Base-by-base conservation (phyloP, 2,113 vertebrate genomes). In the Agelaius phoeniceus region DNA sequence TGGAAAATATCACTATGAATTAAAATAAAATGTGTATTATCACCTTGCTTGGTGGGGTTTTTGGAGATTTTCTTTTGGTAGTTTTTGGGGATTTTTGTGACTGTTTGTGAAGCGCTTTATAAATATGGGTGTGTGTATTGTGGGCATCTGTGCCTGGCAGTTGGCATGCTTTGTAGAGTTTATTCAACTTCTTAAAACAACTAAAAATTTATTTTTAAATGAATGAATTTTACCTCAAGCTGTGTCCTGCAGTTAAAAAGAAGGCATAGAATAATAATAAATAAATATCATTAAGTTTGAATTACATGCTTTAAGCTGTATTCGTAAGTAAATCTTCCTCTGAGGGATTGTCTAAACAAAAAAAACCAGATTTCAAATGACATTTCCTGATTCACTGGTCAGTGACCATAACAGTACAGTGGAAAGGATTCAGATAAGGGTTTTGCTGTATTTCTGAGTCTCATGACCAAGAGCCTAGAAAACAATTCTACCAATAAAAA, bases 71-170 rank as follows among this genome's bases (percentile, higher is more conserved):
- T 35, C 22, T 44, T 66, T 19, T 27, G 87, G 65, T 46, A 2
- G 0, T 15, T 59, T 58, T 31, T 9, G 3, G 23, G 10, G 3
- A 0, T 41, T 73, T 67, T 61, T 7, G 9, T 94, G 48, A 80
- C 88, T 96, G 79, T 90, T 94, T 96, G 69, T 87, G 75, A 85
- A 94, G 39, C 91, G 66, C 73, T 96, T 97, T 94, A 57, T 94
- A 96, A 97, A 90, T 92, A 93, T 73, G 51, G 49, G n/a, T 13
- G 7, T 49, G 48, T 87, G 72, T 84, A 77, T 78, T 92, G 71
- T 79, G 59, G 39, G 44, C 75, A 93, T 96, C 85, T 97, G 72
- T 92, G 57, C 67, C 57, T 95, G 82, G 95, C 91, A 96, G 66
- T 76, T 96, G 87, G 80, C 92, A 78, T 85, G 57, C 87, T 95